Base-by-base conservation (phyloP, 1,140 invertebrate genomes). In the Drosophila micromelanica region DNA sequence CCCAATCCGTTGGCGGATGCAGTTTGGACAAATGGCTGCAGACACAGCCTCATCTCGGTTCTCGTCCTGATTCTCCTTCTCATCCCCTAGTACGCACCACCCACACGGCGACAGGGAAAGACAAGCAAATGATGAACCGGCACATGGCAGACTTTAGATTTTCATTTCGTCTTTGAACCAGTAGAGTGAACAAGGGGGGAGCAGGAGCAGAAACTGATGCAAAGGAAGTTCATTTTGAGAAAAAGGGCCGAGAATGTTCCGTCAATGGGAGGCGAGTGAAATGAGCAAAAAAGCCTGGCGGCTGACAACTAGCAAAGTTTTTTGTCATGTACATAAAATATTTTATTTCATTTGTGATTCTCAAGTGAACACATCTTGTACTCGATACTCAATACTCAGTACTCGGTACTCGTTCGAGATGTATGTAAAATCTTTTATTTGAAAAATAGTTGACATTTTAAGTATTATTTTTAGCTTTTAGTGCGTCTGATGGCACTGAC, bases 361-460 rank as follows among this genome's bases (percentile, higher is more conserved):
- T 74, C 57, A 74, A 69, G 64, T 73, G 70, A 68, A 61, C 64
- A 56, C n/a, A 51, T 46, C 32, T 57, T 23, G 51, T 38, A 54
- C 51, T 38, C 15, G 15, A 54, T 38, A 20, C 49, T 38, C 45
- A 46, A 9, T 46, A 46, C 17, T 23, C 20, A 7, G 23, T 46
- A 46, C 17, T 46, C 45, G 17, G 17, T 46, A 35, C 32, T 35
- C 32, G 32, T 35, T 20, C 48, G n/a, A 23, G 20, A 43, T 40
- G 52, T 54, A 42, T 64, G 13, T 32, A 49, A 85, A 63, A 55
- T 78, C 56, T 68, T 64, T 63, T 52, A 40, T 48, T 73, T 68
- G 57, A 51, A 69, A 82, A 79, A 87, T 82, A 86, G 73, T 87
- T 89, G 84, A 87, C 79, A 89, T 80, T 89, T 84, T 80, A 59